These are phyloP conservation scores for Tenthredo scrophulariae DNA, from an alignment of 2,888 invertebrate species.

Conservation along the genomic window DNA sequence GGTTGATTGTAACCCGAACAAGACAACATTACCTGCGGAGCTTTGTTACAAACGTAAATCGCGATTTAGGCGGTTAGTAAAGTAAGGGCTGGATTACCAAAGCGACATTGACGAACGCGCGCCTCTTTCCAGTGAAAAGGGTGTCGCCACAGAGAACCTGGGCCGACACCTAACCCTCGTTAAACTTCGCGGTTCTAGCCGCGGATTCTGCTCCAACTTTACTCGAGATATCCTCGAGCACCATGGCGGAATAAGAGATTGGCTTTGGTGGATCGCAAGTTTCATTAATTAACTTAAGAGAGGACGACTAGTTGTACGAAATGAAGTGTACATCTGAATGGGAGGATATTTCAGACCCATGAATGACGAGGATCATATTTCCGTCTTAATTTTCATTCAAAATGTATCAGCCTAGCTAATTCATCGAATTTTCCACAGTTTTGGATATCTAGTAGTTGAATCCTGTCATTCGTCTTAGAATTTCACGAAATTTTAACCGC, in stretches of 20 bases:
- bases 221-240: conserved; percentile 23
- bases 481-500: not conserved
- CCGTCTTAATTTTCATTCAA: too few relatives aligned
- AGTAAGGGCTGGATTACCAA: conserved; percentile 41
- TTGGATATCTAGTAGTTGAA: too few relatives aligned
- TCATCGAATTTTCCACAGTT: too few relatives aligned
- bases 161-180: conserved; percentile 21
- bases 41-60: conserved; percentile 33
- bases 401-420: too few relatives aligned
- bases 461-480: too few relatives aligned
- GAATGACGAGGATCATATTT: not conserved
- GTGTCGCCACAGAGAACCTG: conserved; percentile 1
- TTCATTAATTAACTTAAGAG: conserved; percentile 70
- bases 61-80: conserved; percentile 29
- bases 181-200: conserved; percentile 34
- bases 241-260: not conserved
- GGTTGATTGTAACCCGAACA: conserved; percentile 44
- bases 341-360: not conserved
- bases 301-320: not conserved
- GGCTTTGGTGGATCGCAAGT: conserved; percentile 62
- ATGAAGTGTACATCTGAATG: not conserved
- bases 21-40: conserved; percentile 13
- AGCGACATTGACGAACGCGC: conserved; percentile 46
- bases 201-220: not conserved
- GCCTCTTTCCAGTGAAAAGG: conserved; percentile 19